These are phyloP conservation scores for Zonotrichia leucophrys DNA, from an alignment of 2,113 vertebrate species.

Conservation along the genomic window DNA sequence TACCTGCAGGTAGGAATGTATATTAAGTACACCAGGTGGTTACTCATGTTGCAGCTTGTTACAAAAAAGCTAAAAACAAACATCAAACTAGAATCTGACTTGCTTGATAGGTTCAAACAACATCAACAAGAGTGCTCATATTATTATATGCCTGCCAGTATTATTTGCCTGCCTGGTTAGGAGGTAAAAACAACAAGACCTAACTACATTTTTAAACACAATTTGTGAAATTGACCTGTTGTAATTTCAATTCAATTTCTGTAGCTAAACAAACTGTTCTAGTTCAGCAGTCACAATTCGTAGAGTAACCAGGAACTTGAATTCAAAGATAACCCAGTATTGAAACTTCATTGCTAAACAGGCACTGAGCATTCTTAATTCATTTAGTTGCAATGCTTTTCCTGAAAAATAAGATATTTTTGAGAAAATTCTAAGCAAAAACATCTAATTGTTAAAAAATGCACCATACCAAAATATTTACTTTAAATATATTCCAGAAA, in stretches of 20 bases:
- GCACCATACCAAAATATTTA: not conserved
- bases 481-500: not conserved
- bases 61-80: not conserved
- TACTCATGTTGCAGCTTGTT: not conserved
- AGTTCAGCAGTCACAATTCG: not conserved
- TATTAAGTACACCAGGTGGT: not conserved
- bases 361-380: not conserved
- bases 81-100: not conserved
- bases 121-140: not conserved
- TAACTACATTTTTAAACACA: not conserved
- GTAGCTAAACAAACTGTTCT: constrained; percentile 25
- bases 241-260: not conserved
- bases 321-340: not conserved
- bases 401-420: not conserved
- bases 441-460: not conserved
- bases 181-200: not conserved
- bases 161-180: not conserved
- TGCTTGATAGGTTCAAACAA: not conserved
- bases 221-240: not conserved
- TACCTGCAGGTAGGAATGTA: not conserved
- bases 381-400: not conserved
- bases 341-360: not conserved
- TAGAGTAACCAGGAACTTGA: constrained; percentile 8
- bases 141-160: not conserved
- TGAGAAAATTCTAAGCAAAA: not conserved